These are phyloP conservation scores for Epinotia bilunana DNA, from an alignment of 2,888 invertebrate genomes.

Conservation along the genomic window DNA sequence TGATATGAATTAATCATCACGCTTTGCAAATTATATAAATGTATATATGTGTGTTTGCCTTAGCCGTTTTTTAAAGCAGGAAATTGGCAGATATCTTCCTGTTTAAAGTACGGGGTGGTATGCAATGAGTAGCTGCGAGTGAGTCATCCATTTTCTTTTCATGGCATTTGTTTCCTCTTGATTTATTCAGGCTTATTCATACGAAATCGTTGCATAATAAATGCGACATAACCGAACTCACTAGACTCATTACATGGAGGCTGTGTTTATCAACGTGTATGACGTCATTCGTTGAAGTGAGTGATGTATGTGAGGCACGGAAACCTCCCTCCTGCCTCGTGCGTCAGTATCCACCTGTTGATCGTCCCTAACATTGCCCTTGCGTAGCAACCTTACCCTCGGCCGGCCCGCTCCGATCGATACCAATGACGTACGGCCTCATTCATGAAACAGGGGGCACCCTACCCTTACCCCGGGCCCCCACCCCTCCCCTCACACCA, in stretches of 20 bases:
- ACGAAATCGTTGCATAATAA: constrained; percentile 12
- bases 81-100: constrained; percentile 3
- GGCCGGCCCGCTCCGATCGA: constrained; percentile 68
- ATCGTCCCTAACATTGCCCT: constrained; percentile 69
- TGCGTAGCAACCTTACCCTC: constrained; percentile 73
- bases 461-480: constrained; percentile 53
- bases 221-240: background rate
- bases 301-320: constrained; percentile 51
- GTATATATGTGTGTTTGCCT: constrained; percentile 7
- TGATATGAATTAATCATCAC: no score
- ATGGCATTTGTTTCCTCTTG: constrained; percentile 2
- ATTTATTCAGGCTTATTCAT: constrained; percentile 12
- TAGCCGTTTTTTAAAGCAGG: constrained; percentile 1
- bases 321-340: constrained; percentile 56
- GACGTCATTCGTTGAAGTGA: constrained; percentile 70
- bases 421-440: constrained; percentile 80
- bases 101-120: background rate
- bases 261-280: constrained; percentile 50
- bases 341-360: constrained; percentile 80
- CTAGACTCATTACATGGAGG: constrained; percentile 31
- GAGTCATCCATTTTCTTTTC: constrained; percentile 26
- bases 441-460: constrained; percentile 78
- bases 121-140: constrained; percentile 2
- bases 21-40: no score
- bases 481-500: constrained; percentile 58